Base-by-base conservation (phyloP, 2,797 vertebrate genomes). In the Morus bassanus region DNA sequence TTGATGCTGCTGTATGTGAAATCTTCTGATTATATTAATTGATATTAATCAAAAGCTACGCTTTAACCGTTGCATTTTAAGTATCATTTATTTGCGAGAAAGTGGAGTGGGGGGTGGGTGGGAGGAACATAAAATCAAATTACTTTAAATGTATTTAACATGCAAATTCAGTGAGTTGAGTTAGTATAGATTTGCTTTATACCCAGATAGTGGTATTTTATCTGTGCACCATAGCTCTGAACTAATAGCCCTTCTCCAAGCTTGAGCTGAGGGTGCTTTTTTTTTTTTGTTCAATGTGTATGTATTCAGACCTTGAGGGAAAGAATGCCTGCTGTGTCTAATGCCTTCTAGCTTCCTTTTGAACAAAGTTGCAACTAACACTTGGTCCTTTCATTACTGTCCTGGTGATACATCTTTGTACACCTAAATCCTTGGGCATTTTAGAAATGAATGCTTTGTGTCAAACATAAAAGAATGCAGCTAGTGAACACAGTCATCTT, bases 301-400 rank as follows among this genome's bases (percentile, higher is more conserved):
- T 76, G 59, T 86, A 41, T 95, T 89, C 82, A 91, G 91, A 78
- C 85, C 85, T 91, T 37, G 79, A 85, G 76, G 89, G 65, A 67
- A 90, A 84, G 92, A 96, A 96, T 88, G 82, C 89, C 80, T 85
- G 74, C 93, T 95, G 85, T 96, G 89, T 96, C 72, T 85, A 64
- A 91, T 94, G 89, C 94, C 86, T 95, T 73, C 27, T 43, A n/a
- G 83, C 75, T 90, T 87, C 80, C 64, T 74, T 96, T 91, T 91
- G 89, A 95, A 89, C 83, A 83, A 83, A 96, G 89, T 96, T 96
- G 93, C 79, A 59, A 0, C 83, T 73, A 79, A 88, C 85, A 75
- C 87, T 96, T 67, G 70, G 48, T 88, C 91, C 82, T 97, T 96
- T 96, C 82, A 79, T 87, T 94, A 46, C 85, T 61, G 30, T 73